Evolutionary conservation across 2,888 invertebrate species (phyloP).

Genomic region (Drosophila putrida): DNA sequence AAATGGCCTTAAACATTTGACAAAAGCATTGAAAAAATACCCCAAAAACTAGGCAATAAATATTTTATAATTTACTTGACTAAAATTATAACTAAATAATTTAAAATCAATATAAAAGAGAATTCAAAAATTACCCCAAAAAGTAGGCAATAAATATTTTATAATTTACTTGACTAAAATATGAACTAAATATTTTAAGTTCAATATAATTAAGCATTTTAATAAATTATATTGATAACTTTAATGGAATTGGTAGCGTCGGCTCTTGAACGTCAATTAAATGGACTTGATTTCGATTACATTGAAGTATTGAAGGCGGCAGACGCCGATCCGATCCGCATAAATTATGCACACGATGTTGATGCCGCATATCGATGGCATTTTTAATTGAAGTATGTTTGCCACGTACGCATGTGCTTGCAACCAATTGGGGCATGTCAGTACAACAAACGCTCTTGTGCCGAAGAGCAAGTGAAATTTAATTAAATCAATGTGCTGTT

Average conservation of each 20-base stretch:
- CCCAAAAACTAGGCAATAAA: too few species aligned
- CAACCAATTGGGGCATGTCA: conserved; percentile 18
- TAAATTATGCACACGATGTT: conserved; percentile 62
- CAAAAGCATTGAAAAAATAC: too few species aligned
- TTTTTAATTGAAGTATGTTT: conserved; percentile 67
- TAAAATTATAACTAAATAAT: too few species aligned
- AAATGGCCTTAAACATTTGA: too few species aligned
- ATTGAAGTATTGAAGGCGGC: conserved; percentile 1
- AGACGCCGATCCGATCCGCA: conserved; percentile 26
- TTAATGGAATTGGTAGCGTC: conserved; percentile 12
- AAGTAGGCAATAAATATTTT: too few species aligned
- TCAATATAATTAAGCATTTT: background rate
- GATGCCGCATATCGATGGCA: conserved; percentile 68
- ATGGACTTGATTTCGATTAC: conserved; percentile 21
- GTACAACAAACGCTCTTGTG: conserved; percentile 15
- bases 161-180: too few species aligned
- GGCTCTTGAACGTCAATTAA: conserved; percentile 24
- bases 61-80: too few species aligned
- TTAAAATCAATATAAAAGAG: too few species aligned
- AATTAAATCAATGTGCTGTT: conserved; percentile 72
- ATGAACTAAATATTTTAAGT: background rate
- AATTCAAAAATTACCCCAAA: too few species aligned
- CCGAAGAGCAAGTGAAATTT: conserved; percentile 46
- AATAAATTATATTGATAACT: background rate
- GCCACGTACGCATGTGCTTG: conserved; percentile 4